Base-by-base conservation (phyloP, 1,140 invertebrate species). In the Hermetia illucens region DNA sequence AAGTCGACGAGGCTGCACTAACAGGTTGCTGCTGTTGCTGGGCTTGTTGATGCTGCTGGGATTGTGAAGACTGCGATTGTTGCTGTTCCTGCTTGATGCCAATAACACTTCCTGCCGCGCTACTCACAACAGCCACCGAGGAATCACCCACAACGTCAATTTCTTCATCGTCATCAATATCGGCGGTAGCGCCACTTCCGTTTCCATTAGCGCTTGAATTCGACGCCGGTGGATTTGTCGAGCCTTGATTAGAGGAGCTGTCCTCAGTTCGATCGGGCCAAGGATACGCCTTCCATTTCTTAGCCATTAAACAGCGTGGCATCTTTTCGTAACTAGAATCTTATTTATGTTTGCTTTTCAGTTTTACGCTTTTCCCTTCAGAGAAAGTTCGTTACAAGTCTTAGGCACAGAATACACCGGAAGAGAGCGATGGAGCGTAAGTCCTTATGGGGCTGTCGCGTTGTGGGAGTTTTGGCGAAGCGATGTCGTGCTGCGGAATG, bases 251-350 rank as follows among this genome's bases (percentile, higher is more conserved):
- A 27, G 8, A 9, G n/a, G 35, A 34, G 24, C 24, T 50, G 37
- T 71, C 68, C 44, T 77, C 74, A 42, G 66, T 65, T 47, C 77
- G 70, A 56, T 78, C 75, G 52, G 74, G 72, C 77, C 79, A 79
- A 46, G 79, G 77, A 65, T 82, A 82, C 49, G 74, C 77, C 72
- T 86, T 87, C 82, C 82, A 86, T 69, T 88, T 87, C 64, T 87
- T 86, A 49, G 83, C 83, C 81, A 88, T 87, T 52, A 85, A 72
- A 69, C 80, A 85, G 57, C 81, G 79, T 63, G 82, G 82, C 82
- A 85, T 85, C 55, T 61, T 35, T 36, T 13, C n/a, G n/a, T n/a
- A n/a, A n/a, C n/a, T n/a, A n/a, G n/a, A n/a, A n/a, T n/a, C n/a
- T n/a, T n/a, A n/a, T n/a, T n/a, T n/a, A n/a, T n/a, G n/a, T n/a